Percentiles rank a stretch among this genome's conserved stretches.
These are phyloP conservation scores for Ranitomeya variabilis DNA, from an alignment of 2,113 vertebrate genomes.

Conservation along the genomic window DNA sequence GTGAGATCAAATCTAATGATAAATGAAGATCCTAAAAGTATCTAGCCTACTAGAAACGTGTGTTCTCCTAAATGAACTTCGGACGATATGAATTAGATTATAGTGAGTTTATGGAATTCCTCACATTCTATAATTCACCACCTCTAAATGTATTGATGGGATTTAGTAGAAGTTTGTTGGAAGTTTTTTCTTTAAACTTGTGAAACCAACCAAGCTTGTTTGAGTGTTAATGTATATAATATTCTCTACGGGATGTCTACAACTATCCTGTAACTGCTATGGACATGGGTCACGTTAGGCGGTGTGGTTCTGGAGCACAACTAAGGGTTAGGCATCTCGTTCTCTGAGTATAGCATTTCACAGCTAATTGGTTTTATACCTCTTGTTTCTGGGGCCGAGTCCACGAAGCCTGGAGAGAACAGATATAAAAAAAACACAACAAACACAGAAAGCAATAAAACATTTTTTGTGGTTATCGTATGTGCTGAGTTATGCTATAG, in stretches of 20 bases:
- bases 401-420: slow-evolving; percentile 97
- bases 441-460: slow-evolving; percentile 76
- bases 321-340: slow-evolving; percentile 50
- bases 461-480: slow-evolving; percentile 61
- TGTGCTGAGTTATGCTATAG: slow-evolving; percentile 60
- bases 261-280: slow-evolving; percentile 41
- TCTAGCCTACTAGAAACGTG: background rate
- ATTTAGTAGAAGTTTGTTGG: no score
- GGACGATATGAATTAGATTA: background rate
- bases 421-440: slow-evolving; percentile 90
- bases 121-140: background rate
- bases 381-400: slow-evolving; percentile 98
- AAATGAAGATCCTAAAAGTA: background rate
- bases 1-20: background rate
- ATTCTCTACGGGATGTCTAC: slow-evolving; percentile 24
- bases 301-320: slow-evolving; percentile 35
- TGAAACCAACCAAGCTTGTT: slow-evolving; percentile 56
- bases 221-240: slow-evolving; percentile 32
- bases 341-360: slow-evolving; percentile 48
- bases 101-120: background rate
- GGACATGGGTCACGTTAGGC: slow-evolving; percentile 23
- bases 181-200: background rate
- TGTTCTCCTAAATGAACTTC: background rate
- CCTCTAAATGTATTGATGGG: background rate
- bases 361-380: slow-evolving; percentile 81